phyloP scores from a whole-genome alignment of 2,113 vertebrate genomes.

The Helogale parvula region DNA sequence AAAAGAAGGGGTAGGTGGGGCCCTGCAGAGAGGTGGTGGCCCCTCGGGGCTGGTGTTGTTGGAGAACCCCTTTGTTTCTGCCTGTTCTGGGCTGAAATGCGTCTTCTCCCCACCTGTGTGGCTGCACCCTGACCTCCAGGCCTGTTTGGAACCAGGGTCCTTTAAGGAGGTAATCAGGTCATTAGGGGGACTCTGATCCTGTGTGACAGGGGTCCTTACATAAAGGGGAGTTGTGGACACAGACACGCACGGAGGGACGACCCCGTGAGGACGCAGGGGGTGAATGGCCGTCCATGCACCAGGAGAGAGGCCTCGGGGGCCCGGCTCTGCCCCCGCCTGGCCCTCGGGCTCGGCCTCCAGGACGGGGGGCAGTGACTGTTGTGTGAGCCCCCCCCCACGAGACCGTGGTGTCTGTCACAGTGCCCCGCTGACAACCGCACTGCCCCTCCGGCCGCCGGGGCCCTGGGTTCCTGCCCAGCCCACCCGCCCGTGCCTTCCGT shows the following conservation, averaged over 20 bases:
- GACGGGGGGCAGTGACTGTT: accelerated
- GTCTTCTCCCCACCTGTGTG: accelerated
- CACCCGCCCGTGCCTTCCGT: too few relatives aligned
- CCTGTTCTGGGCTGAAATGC: accelerated
- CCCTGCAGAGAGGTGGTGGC: not conserved
- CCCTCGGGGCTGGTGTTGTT: accelerated
- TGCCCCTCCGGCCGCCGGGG: not conserved
- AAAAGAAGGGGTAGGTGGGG: accelerated
- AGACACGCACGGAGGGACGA: not conserved
- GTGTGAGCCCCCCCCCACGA: accelerated
- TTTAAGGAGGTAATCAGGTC: not conserved
- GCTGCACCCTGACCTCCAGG: not conserved
- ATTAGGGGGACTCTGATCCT: not conserved
- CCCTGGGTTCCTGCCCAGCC: not conserved
- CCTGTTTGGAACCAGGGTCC: not conserved
- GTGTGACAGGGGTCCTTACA: accelerated
- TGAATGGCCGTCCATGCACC: accelerated
- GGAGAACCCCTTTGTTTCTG: not conserved
- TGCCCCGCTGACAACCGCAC: accelerated
- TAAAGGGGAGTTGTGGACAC: not conserved
- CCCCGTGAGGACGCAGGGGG: not conserved
- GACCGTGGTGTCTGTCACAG: accelerated
- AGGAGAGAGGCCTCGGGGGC: not conserved
- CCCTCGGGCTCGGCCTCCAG: too few relatives aligned
- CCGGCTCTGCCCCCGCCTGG: too few relatives aligned